Conservation (phyloP, 1,140 invertebrate species). For the Rhopalosiphum padi region DNA sequence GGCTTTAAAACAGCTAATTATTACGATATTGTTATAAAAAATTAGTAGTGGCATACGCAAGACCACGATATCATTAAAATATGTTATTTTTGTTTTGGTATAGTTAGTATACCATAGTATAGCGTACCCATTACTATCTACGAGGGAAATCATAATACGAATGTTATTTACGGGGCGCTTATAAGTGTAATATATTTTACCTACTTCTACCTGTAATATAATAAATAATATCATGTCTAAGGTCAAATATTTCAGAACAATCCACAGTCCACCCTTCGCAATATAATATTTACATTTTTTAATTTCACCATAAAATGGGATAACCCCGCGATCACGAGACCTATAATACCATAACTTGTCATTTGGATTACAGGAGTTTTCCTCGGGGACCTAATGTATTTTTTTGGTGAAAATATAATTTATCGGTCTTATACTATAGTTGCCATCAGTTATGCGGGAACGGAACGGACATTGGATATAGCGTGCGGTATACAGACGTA, state of each 20-base stretch:
- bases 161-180: not conserved
- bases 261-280: not conserved
- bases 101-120: too few species aligned
- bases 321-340: not conserved
- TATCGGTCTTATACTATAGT: constrained; percentile 24
- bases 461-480: not conserved
- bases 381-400: not conserved
- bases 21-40: not conserved
- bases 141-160: not conserved
- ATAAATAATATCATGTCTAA: not conserved
- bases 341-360: constrained; percentile 29
- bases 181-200: not conserved
- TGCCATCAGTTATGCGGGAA: not conserved
- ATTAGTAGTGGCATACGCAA: not conserved
- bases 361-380: constrained; percentile 15
- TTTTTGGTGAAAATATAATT: constrained; percentile 23
- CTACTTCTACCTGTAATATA: not conserved
- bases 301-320: not conserved
- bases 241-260: not conserved
- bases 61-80: not conserved
- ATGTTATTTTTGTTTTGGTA: not conserved
- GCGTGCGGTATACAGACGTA: not conserved
- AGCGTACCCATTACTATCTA: not conserved
- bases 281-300: constrained; percentile 15
- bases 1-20: not conserved